Percentiles rank a stretch among this genome's conserved stretches.
phyloP scores from a whole-genome alignment of 2,113 vertebrate species.

The Elaphurus davidianus region DNA sequence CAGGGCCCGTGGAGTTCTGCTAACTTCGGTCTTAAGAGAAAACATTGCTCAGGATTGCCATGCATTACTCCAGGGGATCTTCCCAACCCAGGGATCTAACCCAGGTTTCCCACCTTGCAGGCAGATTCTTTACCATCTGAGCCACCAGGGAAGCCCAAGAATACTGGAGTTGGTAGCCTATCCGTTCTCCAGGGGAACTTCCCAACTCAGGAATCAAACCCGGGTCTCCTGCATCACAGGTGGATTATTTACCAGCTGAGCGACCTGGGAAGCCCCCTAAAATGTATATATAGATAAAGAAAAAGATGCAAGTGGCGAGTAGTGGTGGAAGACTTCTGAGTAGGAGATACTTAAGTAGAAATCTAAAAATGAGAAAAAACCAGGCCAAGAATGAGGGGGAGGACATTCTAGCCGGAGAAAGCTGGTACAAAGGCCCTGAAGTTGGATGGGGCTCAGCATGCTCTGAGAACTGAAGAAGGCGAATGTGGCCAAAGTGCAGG shows the following conservation, averaged over 20 bases:
- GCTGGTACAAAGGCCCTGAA: background rate
- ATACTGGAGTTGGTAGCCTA: background rate
- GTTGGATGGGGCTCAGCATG: background rate
- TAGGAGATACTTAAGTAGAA: background rate
- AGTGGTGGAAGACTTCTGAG: background rate
- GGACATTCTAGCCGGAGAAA: background rate
- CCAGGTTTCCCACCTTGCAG: background rate
- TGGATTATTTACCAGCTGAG: background rate
- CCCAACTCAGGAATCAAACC: background rate
- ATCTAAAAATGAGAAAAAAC: background rate
- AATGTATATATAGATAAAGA: background rate
- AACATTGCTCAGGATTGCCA: background rate
- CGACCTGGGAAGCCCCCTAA: background rate
- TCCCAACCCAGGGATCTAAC: background rate
- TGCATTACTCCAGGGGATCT: accelerated
- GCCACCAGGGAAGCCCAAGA: background rate
- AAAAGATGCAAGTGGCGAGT: background rate
- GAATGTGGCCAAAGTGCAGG: background rate
- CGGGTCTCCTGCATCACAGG: background rate
- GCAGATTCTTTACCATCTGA: background rate
- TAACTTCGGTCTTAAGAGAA: background rate
- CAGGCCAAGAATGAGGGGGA: background rate
- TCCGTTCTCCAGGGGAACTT: background rate
- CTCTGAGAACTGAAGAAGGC: background rate
- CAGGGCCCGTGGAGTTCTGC: background rate